phyloP scores from a whole-genome alignment of 2,113 vertebrate species.

The Acrocephalus kingi region DNA sequence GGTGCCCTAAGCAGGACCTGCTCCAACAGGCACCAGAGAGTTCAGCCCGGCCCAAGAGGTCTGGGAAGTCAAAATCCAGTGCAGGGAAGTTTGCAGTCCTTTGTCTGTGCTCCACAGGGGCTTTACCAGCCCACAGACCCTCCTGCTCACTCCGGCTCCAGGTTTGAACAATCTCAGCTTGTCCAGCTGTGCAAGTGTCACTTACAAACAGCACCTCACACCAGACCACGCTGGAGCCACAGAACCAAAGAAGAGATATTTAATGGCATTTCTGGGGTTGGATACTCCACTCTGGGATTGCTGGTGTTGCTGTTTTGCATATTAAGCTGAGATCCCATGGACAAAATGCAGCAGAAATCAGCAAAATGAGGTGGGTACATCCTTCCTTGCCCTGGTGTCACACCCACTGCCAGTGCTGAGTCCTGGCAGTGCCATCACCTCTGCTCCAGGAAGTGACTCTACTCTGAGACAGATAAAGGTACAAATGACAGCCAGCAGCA shows the following conservation, averaged over 20 bases:
- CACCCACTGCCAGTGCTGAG: neutral
- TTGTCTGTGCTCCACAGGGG: neutral
- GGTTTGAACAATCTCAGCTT: neutral
- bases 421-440: neutral
- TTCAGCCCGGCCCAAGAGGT: neutral
- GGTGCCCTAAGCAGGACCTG: neutral
- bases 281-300: too few species aligned
- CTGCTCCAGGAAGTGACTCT: neutral
- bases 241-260: neutral
- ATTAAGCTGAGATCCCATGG: fast-evolving
- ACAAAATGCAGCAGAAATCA: fast-evolving
- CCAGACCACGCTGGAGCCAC: neutral
- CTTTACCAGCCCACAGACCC: neutral
- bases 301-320: neutral
- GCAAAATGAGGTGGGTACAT: neutral
- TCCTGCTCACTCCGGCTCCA: neutral
- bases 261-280: neutral
- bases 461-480: too few species aligned
- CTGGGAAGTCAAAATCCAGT: neutral
- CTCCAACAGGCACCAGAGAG: neutral
- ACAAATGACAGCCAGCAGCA: neutral
- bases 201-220: neutral
- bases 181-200: neutral
- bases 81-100: neutral
- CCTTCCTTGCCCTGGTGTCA: neutral